Conservation (phyloP, 1,140 invertebrate species). For the Dinoponera quadriceps region DNA sequence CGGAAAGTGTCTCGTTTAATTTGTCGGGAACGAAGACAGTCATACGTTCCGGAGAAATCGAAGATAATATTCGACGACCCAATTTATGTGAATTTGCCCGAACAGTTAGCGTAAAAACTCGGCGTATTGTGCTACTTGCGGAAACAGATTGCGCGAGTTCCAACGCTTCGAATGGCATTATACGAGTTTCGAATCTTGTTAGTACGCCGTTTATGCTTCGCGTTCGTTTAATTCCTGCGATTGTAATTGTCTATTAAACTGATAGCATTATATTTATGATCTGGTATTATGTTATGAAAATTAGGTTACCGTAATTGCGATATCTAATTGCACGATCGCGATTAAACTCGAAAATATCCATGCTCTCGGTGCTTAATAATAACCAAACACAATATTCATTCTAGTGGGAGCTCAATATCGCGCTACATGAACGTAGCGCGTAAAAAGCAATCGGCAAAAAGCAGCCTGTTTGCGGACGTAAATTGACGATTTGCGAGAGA, state of each 20-base stretch:
- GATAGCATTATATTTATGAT: constrained; percentile 37
- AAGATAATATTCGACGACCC: not conserved
- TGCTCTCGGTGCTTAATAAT: constrained; percentile 24
- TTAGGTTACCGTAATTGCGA: constrained; percentile 47
- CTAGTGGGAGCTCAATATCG: not conserved
- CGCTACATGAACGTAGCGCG: not conserved
- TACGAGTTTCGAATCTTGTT: constrained; percentile 39
- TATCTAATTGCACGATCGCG: constrained; percentile 27
- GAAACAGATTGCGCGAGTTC: constrained; percentile 22
- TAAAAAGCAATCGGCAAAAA: constrained; percentile 9
- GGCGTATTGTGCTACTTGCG: constrained; percentile 24
- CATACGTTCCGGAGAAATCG: not conserved
- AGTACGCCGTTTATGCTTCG: constrained; percentile 21
- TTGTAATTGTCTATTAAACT: constrained; percentile 22
- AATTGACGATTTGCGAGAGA: constrained; percentile 5
- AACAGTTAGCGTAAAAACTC: not conserved
- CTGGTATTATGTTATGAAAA: constrained; percentile 40
- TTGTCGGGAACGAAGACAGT: not conserved
- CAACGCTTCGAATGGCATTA: constrained; percentile 8
- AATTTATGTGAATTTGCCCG: too few species aligned
- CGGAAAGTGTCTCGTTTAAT: not conserved
- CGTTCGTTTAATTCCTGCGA: constrained; percentile 48
- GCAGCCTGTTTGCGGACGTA: not conserved
- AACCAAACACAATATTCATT: constrained; percentile 10
- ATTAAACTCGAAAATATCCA: constrained; percentile 22